Evolutionary conservation across 2,797 vertebrate genomes (phyloP), one percentile per base, ranked within the genome.

Genomic region (Mastacembelus armatus): DNA sequence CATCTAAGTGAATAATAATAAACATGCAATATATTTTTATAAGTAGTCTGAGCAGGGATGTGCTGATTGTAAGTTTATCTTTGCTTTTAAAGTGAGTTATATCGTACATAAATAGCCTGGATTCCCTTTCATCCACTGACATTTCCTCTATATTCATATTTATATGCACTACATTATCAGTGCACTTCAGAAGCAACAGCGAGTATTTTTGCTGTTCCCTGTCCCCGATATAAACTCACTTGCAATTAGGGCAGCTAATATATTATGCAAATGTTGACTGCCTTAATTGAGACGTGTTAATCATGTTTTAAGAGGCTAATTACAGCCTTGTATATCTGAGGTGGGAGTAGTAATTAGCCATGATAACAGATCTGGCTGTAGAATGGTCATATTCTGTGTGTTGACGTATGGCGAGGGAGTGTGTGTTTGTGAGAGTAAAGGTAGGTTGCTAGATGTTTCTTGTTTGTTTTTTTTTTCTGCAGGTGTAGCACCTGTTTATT

Each of bases 221-320:
- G 92, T 90, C 93, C 95, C 95, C 90, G 94, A 93, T 95, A 94
- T 95, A 88, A 92, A 95, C 92, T 94, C 87, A 82, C 95, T 94
- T 85, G 93, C 95, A 94, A 95, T 93, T 93, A 96, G 94, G 94
- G 95, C 85, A 91, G 95, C 95, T 96, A 95, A 96, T 97, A 96
- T 94, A 94, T 97, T 97, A 97, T 97, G 96, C 96, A 97, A 97
- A 97, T 97, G 95, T 96, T 96, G 95, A 96, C 96, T 91, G 88
- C 88, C 88, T 90, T 91, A 92, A 92, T 92, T 92, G 96, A 96
- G 95, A 96, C 95, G 95, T 97, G 95, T 96, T 97, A 97, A 97
- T 97, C 95, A 97, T 96, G 95, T 96, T 97, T 97, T 96, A 97
- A 95, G 96, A 95, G 96, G 95, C 95, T 97, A 97, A 97, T 97